Evolutionary conservation across 2,797 vertebrate genomes (phyloP).

Genomic region (Leptodactylus fallax): DNA sequence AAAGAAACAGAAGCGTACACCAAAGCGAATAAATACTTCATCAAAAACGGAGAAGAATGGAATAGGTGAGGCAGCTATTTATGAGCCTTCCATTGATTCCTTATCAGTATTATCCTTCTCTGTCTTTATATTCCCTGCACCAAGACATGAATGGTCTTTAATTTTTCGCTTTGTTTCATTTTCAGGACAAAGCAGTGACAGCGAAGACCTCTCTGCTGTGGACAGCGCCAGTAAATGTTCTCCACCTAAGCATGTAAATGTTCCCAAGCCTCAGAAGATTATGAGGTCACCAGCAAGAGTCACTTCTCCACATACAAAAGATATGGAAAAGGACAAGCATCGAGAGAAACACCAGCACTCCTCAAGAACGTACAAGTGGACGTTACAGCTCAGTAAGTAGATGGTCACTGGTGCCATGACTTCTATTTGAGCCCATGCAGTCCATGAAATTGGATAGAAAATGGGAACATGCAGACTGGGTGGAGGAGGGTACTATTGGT

Average conservation of each 20-base stretch:
- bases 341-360: conserved; percentile 86
- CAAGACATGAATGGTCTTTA: not conserved
- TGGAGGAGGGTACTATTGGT: too few species aligned
- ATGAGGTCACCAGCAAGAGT: conserved; percentile 80
- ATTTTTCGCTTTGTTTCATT: conserved; percentile 3
- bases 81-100: too few species aligned
- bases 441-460: not conserved
- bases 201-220: conserved; percentile 86
- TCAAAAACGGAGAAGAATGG: conserved; percentile 92
- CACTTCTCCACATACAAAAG: conserved; percentile 82
- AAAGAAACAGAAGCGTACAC: conserved; percentile 94
- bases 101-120: too few species aligned
- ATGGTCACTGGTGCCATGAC: not conserved
- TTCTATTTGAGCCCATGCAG: not conserved
- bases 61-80: conserved; percentile 78
- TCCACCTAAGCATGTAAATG: conserved; percentile 81
- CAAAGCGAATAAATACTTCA: conserved; percentile 84
- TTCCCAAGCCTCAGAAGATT: conserved; percentile 85
- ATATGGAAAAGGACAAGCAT: conserved; percentile 86
- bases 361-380: conserved; percentile 94
- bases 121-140: not conserved
- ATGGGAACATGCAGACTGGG: too few species aligned
- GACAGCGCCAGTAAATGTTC: conserved; percentile 86
- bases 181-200: conserved; percentile 95
- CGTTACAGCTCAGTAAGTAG: conserved; percentile 88